Evolutionary conservation across 92 coral and sea anemone genomes (phyloP), one percentile per base, ranked within the genome.

Genomic region (Ricordea florida): DNA sequence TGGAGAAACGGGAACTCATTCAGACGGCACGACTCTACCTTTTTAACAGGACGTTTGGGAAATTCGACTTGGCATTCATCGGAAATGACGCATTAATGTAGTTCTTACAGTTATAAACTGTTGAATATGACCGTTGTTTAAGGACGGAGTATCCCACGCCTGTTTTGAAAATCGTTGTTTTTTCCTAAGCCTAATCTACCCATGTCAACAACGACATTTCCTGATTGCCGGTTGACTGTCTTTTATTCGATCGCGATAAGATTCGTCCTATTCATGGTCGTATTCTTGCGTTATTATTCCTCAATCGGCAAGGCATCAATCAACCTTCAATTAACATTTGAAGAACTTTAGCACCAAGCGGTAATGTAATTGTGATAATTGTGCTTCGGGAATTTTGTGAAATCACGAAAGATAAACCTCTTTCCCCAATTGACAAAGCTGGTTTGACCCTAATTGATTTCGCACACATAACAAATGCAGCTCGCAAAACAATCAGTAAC

Each of bases 281-380:
- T n/a, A n/a, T n/a, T n/a, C n/a, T n/a, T n/a, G n/a, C n/a, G n/a
- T n/a, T n/a, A n/a, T n/a, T n/a, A n/a, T n/a, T n/a, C n/a, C n/a
- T n/a, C n/a, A n/a, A n/a, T n/a, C n/a, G n/a, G n/a, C n/a, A n/a
- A n/a, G 43, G 43, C 42, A 70, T 70, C 77, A 61, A 59, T 73
- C 80, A 73, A 73, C 59, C 57, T 73, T 56, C 59, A 59, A 59
- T 59, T 73, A 73, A 73, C 70, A 49, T 52, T 24, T 14, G 51
- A 48, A 49, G 56, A 60, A 21, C 62, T 36, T 68, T 36, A 26
- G 41, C 31, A 40, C 15, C 31, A 35, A 34, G 41, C 11, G 1
- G 34, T 38, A 6, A 62, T n/a, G n/a, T n/a, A n/a, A n/a, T n/a
- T n/a, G n/a, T n/a, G n/a, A n/a, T n/a, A n/a, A n/a, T n/a, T n/a